phyloP scores from a whole-genome alignment of 2,888 invertebrate species.

The Dicyrtoma fusca region DNA sequence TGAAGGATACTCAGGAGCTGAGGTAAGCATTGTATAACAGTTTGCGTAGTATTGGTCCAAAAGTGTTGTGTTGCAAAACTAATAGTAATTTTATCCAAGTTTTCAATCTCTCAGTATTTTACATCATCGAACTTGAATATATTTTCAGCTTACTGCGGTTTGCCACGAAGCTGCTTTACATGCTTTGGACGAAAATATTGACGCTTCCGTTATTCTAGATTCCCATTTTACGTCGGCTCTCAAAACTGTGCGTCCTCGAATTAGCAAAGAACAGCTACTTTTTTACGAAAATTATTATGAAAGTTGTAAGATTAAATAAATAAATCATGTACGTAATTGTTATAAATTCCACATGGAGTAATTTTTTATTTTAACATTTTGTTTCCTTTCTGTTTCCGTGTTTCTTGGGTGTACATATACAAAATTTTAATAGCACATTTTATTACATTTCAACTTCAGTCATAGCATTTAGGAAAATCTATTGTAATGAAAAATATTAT shows the following conservation, averaged over 20 bases:
- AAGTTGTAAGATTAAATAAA: slow-evolving; percentile 4
- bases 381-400: background rate
- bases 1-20: slow-evolving; percentile 90
- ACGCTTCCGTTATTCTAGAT: slow-evolving; percentile 67
- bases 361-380: background rate
- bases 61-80: too few relatives aligned
- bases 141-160: slow-evolving; percentile 68
- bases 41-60: too few relatives aligned
- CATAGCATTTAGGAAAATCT: too few relatives aligned
- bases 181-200: slow-evolving; percentile 76
- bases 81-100: background rate
- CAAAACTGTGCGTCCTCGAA: slow-evolving; percentile 74
- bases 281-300: slow-evolving; percentile 71
- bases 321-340: too few relatives aligned
- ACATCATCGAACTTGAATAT: background rate
- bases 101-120: background rate
- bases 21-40: slow-evolving; percentile 64
- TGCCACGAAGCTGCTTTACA: slow-evolving; percentile 90
- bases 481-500: too few relatives aligned
- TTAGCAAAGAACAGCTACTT: slow-evolving; percentile 70
- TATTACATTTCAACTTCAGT: too few relatives aligned
- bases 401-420: background rate
- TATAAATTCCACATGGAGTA: background rate
- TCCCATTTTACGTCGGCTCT: slow-evolving; percentile 77
- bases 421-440: background rate